Evolutionary conservation across 64 coral and sea anemone species (phyloP).

Genomic region (Porites lutea): DNA sequence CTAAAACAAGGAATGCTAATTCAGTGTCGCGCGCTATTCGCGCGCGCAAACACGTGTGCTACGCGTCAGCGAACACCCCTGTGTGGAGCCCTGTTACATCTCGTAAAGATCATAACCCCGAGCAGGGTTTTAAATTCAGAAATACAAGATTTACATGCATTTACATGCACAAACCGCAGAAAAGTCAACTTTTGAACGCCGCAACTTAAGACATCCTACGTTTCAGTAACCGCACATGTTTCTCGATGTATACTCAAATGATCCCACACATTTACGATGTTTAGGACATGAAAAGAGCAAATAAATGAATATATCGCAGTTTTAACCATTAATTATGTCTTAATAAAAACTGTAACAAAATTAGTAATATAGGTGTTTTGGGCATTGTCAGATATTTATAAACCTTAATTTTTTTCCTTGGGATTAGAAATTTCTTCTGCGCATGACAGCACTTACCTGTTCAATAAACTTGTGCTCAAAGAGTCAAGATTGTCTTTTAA

Average conservation of each 20-base stretch:
- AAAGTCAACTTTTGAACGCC: background rate
- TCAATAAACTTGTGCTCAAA: background rate
- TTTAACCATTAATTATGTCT: background rate
- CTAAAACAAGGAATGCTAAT: background rate
- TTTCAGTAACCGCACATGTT: constrained; percentile 28
- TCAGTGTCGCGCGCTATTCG: background rate
- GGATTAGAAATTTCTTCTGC: background rate
- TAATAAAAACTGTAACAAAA: background rate
- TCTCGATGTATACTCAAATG: background rate
- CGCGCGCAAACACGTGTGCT: background rate
- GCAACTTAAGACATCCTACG: background rate
- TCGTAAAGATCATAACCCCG: background rate
- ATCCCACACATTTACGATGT: background rate
- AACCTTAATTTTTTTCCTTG: background rate
- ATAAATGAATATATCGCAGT: background rate
- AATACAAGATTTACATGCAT: background rate
- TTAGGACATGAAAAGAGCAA: background rate
- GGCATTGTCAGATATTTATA: background rate
- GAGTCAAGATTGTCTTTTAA: background rate
- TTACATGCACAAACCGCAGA: background rate
- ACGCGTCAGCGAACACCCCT: background rate
- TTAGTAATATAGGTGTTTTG: background rate
- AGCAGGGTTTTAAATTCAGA: background rate
- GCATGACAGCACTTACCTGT: constrained; percentile 36
- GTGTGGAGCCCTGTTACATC: background rate